phyloP scores from a whole-genome alignment of 2,797 vertebrate genomes.

The Anguilla pacifica region DNA sequence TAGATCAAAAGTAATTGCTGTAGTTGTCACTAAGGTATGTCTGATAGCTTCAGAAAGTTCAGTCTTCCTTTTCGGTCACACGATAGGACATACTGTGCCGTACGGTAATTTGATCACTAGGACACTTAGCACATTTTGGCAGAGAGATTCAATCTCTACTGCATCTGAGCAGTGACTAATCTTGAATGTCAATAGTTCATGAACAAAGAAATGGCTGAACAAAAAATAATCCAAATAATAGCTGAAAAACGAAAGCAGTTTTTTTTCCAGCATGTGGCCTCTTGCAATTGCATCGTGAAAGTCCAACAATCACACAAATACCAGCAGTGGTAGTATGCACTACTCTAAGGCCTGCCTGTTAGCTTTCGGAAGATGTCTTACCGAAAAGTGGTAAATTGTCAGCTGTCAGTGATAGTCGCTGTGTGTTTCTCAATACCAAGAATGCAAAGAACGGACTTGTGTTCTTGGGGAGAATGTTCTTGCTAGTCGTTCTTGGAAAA shows the following conservation, averaged over 20 bases:
- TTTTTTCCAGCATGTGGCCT: not conserved
- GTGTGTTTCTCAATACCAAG: too few relatives aligned
- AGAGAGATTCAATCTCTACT: not conserved
- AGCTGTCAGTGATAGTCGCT: too few relatives aligned
- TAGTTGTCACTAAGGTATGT: not conserved
- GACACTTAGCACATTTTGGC: not conserved
- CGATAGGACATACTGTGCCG: not conserved
- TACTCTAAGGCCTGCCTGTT: not conserved
- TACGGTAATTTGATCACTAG: not conserved
- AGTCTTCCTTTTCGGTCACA: not conserved
- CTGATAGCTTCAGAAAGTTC: not conserved
- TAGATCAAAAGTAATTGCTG: not conserved
- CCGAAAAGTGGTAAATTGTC: not conserved
- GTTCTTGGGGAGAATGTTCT: too few relatives aligned
- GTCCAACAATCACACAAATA: not conserved
- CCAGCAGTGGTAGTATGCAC: not conserved
- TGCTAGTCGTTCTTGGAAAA: too few relatives aligned
- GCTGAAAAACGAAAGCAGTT: not conserved
- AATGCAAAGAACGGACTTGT: too few relatives aligned
- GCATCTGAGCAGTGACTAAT: slow-evolving; percentile 2
- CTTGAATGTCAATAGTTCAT: not conserved
- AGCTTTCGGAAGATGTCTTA: not conserved
- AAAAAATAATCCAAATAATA: not conserved
- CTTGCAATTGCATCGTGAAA: not conserved
- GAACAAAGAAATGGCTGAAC: not conserved